Base-by-base conservation (phyloP, 2,113 vertebrate genomes). In the Pluvialis apricaria region DNA sequence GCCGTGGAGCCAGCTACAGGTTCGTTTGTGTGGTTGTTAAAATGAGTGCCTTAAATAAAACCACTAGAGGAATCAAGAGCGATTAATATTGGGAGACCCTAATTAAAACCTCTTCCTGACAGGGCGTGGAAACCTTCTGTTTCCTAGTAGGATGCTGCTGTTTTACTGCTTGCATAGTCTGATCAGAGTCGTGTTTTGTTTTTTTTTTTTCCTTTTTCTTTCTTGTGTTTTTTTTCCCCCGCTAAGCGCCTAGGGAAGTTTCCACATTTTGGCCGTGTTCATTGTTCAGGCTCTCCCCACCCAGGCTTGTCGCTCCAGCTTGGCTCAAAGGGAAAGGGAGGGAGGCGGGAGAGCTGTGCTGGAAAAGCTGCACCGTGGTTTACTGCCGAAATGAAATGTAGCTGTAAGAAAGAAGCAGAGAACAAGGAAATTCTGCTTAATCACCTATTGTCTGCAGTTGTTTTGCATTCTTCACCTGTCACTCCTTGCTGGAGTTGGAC, bases 401-500 rank as follows among this genome's bases (percentile, higher is more conserved):
- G 62, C 66, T 82, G 55, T 88, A 92, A 88, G 93, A 58, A 64
- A 88, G 94, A 87, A 79, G 17, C 49, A 93, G 75, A 68, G 68
- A 79, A 95, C 94, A 81, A 66, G 96, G 88, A 88, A 94, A 93
- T 93, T 95, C 84, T 80, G 88, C 93, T 89, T 94, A 83, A 84
- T 94, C 88, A 79, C 86, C 90, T 91, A 97, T 88, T 92, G 90
- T 95, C 86, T 26, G 22, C 71, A 88, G 89, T 82, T 88, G 90
- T 96, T 96, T 88, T 93, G 94, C 93, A 91, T 96, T 92, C 95
- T 96, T 95, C 92, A 82, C 83, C 87, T 93, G 91, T 96, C 86
- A 66, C 66, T 96, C 86, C 79, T 94, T 91, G 90, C 90, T 83
- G 94, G 91, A 93, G 80, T 93, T 5, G 32, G 88, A 88, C 60